Base-by-base conservation (phyloP, 23 tunicate genomes). In the Pegea sp. region DNA sequence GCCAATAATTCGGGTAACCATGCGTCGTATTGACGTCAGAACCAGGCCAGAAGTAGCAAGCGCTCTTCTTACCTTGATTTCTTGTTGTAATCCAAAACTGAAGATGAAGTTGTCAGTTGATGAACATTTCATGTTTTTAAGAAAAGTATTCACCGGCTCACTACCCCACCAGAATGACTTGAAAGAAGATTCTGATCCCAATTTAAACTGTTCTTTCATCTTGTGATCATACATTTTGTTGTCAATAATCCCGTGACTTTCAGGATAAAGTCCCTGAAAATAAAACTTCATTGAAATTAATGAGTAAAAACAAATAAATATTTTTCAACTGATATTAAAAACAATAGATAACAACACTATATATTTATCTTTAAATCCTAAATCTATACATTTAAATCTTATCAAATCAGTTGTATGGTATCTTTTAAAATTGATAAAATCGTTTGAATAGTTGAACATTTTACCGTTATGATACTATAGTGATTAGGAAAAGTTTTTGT, bases 401-500 rank as follows among this genome's bases (percentile, higher is more conserved):
- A n/a, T n/a, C n/a, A n/a, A n/a, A n/a, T n/a, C n/a, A n/a, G n/a
- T n/a, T n/a, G n/a, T n/a, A n/a, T n/a, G n/a, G n/a, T n/a, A n/a
- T n/a, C n/a, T n/a, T n/a, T n/a, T n/a, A n/a, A n/a, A n/a, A n/a
- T n/a, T n/a, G n/a, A n/a, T n/a, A n/a, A n/a, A n/a, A 38, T 8
- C 11, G 46, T 38, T 8, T 8, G 46, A 11, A 16, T 38, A 38
- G 11, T 8, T 8, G 16, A 11, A 38, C 16, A 38, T 8, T 66
- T 66, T 44, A 84, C 95, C 59, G 95, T 84, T 1, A 77, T 77
- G 5, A 84, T 84, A 51, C 66, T 55, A 71, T 84, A 84, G 61
- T 84, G 95, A 48, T 74, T 84, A 18, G 95, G 95, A 58, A 84
- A 84, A 23, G 95, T 84, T n/a, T 60, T 54, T 6, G 95, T 84